Percentiles rank a stretch among this genome's conserved stretches.
These are phyloP conservation scores for Plecotus auritus DNA, from an alignment of 2,113 vertebrate genomes.

Conservation along the genomic window DNA sequence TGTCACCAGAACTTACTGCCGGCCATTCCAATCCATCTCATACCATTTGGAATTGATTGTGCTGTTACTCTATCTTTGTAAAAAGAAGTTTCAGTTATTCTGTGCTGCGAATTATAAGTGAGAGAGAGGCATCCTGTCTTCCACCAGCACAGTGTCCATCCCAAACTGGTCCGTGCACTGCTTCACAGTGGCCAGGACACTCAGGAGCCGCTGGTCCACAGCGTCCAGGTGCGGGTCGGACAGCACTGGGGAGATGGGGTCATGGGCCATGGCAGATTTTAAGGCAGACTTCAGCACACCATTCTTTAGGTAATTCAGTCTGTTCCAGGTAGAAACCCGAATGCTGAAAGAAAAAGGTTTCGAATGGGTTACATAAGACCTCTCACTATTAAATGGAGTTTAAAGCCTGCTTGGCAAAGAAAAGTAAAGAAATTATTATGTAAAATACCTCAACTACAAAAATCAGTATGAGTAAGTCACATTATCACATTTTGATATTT, in stretches of 20 bases:
- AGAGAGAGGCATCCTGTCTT: conserved; percentile 97
- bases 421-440: background rate
- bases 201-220: conserved; percentile 90
- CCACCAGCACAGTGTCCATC: conserved; percentile 91
- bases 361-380: background rate
- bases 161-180: conserved; percentile 97
- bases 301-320: conserved; percentile 90
- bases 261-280: conserved; percentile 89
- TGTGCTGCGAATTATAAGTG: conserved; percentile 83
- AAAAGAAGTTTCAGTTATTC: conserved; percentile 76
- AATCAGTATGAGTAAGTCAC: background rate
- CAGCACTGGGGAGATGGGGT: conserved; percentile 92
- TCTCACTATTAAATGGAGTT: background rate
- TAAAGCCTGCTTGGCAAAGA: background rate
- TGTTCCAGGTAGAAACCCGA: conserved; percentile 97
- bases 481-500: background rate
- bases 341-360: conserved; percentile 83
- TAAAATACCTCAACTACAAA: background rate
- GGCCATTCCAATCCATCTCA: conserved; percentile 59
- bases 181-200: conserved; percentile 89
- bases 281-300: conserved; percentile 91
- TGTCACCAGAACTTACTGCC: background rate
- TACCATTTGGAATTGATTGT: conserved; percentile 77
- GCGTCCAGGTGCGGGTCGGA: conserved; percentile 89
- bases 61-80: conserved; percentile 82